Percentiles rank a stretch among this genome's conserved stretches.
phyloP scores from a whole-genome alignment of 37 sponge, comb jelly and placozoan genomes.

The Chondrilla cf. caribensis region DNA sequence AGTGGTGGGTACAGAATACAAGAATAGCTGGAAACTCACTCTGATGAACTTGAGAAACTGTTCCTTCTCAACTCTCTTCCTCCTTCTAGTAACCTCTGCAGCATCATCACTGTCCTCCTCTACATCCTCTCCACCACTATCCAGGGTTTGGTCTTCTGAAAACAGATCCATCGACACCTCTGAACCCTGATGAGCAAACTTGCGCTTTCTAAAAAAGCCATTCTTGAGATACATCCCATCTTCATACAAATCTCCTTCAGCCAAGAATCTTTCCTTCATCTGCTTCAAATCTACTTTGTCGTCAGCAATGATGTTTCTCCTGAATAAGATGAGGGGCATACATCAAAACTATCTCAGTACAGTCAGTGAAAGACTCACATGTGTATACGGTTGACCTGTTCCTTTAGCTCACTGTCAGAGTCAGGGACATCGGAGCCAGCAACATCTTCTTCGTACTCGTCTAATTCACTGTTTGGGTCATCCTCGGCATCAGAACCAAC shows the following conservation, averaged over 20 bases:
- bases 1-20: not conserved
- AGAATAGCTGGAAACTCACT: constrained; percentile 17
- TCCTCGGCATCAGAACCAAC: constrained; percentile 61
- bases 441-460: constrained; percentile 75
- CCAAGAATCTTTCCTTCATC: constrained; percentile 75
- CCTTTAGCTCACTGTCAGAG: constrained; percentile 62
- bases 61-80: constrained; percentile 71
- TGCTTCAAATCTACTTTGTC: constrained; percentile 74
- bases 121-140: constrained; percentile 36
- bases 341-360: constrained; percentile 15
- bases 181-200: constrained; percentile 48
- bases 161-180: constrained; percentile 81
- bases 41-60: constrained; percentile 60
- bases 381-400: constrained; percentile 83
- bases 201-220: constrained; percentile 82
- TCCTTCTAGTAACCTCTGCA: constrained; percentile 51
- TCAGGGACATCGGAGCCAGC: constrained; percentile 42
- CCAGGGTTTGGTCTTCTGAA: constrained; percentile 41
- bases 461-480: constrained; percentile 20
- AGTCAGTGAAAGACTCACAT: constrained; percentile 38
- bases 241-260: constrained; percentile 80
- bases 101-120: constrained; percentile 37
- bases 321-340: constrained; percentile 28
- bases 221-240: constrained; percentile 79
- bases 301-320: constrained; percentile 72